A percentile compares a stretch with the other conserved stretches of the same genome.
These are phyloP conservation scores for Atta colombica DNA, from an alignment of 1,140 invertebrate genomes.

Conservation along the genomic window DNA sequence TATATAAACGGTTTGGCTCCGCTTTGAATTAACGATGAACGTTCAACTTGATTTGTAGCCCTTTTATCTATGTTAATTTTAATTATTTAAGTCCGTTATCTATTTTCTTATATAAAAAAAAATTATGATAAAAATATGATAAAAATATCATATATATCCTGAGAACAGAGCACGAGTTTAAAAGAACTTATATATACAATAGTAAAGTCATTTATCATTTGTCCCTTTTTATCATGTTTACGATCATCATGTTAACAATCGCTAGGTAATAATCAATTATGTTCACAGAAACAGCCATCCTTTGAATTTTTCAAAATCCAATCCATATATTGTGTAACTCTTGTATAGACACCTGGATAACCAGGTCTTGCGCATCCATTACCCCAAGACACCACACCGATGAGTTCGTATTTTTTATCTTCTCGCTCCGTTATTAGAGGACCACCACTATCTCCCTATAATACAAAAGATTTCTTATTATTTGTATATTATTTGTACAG, in stretches of 20 bases:
- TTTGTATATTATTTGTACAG: no score
- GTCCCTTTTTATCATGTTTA: background rate
- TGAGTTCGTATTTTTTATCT: slow-evolving; percentile 92
- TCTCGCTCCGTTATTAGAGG: slow-evolving; percentile 91
- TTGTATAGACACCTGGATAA: slow-evolving; percentile 91
- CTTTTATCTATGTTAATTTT: no score
- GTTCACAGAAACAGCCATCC: slow-evolving; percentile 88
- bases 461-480: background rate
- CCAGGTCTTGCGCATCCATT: slow-evolving; percentile 87
- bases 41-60: no score
- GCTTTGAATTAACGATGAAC: no score
- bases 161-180: background rate
- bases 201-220: background rate
- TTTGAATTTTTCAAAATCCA: slow-evolving; percentile 89
- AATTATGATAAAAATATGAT: background rate
- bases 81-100: no score
- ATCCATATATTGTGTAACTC: slow-evolving; percentile 89
- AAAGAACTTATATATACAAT: background rate
- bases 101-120: no score
- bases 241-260: background rate
- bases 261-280: slow-evolving; percentile 50
- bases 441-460: slow-evolving; percentile 96
- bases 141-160: background rate
- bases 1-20: no score
- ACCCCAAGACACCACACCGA: slow-evolving; percentile 88